Evolutionary conservation across 2,888 invertebrate species (phyloP).

Genomic region (Polydrusus pterygomalis): DNA sequence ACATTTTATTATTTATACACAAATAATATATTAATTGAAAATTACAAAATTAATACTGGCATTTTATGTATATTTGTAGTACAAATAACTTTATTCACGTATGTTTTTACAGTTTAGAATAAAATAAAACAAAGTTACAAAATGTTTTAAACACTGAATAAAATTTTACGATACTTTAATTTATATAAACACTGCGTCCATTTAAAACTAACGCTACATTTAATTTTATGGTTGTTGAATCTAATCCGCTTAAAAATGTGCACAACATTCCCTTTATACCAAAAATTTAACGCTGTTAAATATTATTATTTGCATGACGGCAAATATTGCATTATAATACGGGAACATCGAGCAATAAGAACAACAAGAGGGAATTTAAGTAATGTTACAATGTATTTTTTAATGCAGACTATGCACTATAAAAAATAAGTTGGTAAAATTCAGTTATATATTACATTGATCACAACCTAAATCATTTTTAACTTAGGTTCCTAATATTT

Average conservation of each 20-base stretch:
- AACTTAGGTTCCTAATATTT: too few species aligned
- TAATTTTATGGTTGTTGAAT: slow-evolving; percentile 16
- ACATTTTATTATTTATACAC: slow-evolving; percentile 1
- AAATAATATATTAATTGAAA: neutral
- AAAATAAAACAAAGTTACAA: slow-evolving; percentile 1
- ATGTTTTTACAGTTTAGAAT: neutral
- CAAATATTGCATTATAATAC: too few species aligned
- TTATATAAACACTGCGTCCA: neutral
- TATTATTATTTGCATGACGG: neutral
- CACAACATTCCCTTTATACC: neutral
- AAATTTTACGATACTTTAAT: slow-evolving; percentile 14
- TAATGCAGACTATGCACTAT: too few species aligned
- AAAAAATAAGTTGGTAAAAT: too few species aligned
- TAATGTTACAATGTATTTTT: too few species aligned
- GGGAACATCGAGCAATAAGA: too few species aligned
- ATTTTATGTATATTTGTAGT: neutral
- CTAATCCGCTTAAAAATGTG: neutral
- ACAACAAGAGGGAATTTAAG: too few species aligned
- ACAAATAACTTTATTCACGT: neutral
- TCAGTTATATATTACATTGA: too few species aligned
- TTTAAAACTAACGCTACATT: slow-evolving; percentile 19
- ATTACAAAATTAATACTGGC: neutral
- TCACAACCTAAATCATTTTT: too few species aligned
- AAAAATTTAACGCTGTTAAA: neutral
- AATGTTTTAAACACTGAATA: slow-evolving; percentile 6